A percentile compares a stretch with the other conserved stretches of the same genome.
These are phyloP conservation scores for Pelobates cultripes DNA, from an alignment of 2,797 vertebrate species.

Conservation along the genomic window DNA sequence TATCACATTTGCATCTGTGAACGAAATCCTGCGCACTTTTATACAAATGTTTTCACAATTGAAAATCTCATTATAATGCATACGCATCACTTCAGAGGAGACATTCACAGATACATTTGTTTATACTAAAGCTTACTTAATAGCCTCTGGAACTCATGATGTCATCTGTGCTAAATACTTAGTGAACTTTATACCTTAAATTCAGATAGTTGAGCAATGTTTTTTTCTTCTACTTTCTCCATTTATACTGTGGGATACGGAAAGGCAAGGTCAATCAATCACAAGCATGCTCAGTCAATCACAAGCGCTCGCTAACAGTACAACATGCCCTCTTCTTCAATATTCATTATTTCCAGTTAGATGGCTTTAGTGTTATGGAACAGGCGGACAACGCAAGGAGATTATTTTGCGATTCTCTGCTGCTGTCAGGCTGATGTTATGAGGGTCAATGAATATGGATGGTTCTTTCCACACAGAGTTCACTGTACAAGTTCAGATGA, in stretches of 20 bases:
- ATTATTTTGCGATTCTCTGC: slow-evolving; percentile 32
- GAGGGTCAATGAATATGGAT: slow-evolving; percentile 20
- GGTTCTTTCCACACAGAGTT: background rate
- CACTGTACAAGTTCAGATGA: slow-evolving; percentile 14
- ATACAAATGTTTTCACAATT: slow-evolving; percentile 22
- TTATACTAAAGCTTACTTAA: slow-evolving; percentile 35
- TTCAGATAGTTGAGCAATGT: slow-evolving; percentile 61
- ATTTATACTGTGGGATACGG: slow-evolving; percentile 49
- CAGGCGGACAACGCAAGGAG: slow-evolving; percentile 52
- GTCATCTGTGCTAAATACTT: slow-evolving; percentile 64
- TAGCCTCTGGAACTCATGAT: slow-evolving; percentile 50
- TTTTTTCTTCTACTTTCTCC: slow-evolving; percentile 17
- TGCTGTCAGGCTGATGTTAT: slow-evolving; percentile 22
- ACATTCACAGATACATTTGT: background rate
- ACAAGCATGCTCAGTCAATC: slow-evolving; percentile 61
- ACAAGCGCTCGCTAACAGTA: slow-evolving; percentile 57
- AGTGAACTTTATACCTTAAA: slow-evolving; percentile 59
- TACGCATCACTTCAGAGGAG: slow-evolving; percentile 18
- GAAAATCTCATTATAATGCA: slow-evolving; percentile 39
- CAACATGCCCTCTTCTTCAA: slow-evolving; percentile 62
- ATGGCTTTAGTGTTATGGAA: slow-evolving; percentile 52
- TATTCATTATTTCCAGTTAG: slow-evolving; percentile 60
- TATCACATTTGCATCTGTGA: slow-evolving; percentile 49
- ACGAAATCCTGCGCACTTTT: slow-evolving; percentile 19
- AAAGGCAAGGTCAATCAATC: slow-evolving; percentile 64